Conservation (phyloP, 2,113 vertebrate species). For the Otis tarda region DNA sequence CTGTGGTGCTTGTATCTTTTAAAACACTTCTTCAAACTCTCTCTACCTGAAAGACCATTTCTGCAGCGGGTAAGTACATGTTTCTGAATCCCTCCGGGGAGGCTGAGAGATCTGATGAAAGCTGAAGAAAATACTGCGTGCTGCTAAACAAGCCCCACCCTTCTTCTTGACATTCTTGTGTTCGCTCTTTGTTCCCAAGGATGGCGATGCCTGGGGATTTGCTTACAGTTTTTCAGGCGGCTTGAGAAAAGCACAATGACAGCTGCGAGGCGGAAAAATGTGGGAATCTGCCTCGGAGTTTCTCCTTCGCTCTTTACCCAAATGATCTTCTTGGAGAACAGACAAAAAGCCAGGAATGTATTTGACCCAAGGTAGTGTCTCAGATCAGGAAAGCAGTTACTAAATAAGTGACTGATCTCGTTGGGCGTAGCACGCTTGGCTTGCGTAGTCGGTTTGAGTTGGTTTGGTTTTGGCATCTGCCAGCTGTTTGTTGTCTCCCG, state of each 20-base stretch:
- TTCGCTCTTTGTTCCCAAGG: constrained; percentile 45
- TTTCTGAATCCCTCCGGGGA: constrained; percentile 58
- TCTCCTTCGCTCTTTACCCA: not conserved
- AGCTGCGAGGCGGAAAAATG: constrained; percentile 11
- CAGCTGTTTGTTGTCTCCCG: accelerated
- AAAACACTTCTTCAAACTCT: not conserved
- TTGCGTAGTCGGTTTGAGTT: not conserved
- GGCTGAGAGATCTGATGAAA: constrained; percentile 60
- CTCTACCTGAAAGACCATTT: not conserved
- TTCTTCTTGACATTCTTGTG: constrained; percentile 36
- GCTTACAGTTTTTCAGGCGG: constrained; percentile 19
- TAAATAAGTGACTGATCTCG: not conserved
- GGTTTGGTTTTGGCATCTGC: not conserved
- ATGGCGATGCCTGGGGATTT: constrained; percentile 19
- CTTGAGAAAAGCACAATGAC: not conserved
- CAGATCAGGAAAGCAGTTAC: not conserved
- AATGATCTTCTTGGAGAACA: not conserved
- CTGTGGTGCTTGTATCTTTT: not conserved
- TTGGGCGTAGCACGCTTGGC: not conserved
- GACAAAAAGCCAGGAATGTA: constrained; percentile 9
- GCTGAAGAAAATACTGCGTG: not conserved
- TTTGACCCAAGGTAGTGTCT: constrained; percentile 37
- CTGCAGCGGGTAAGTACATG: constrained; percentile 50
- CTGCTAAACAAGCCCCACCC: not conserved
- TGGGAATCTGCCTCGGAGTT: constrained; percentile 18